Evolutionary conservation across 2,113 vertebrate species (phyloP).

Genomic region (Paratilapia polleni): DNA sequence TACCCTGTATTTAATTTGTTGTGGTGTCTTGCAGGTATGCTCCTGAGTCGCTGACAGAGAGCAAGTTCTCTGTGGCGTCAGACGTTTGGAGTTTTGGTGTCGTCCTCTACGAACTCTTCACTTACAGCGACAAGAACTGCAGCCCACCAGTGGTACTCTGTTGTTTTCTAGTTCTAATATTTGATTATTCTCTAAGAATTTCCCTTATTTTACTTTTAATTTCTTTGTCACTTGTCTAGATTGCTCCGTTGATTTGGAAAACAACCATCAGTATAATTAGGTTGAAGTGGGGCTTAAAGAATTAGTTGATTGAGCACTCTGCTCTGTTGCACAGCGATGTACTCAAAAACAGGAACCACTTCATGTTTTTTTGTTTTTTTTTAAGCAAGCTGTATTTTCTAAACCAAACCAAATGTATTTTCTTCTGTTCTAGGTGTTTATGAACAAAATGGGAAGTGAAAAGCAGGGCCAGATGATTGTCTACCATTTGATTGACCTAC

Average conservation of each 20-base stretch:
- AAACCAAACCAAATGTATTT: background rate
- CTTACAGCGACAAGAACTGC: constrained; percentile 93
- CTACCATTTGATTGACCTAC: constrained; percentile 93
- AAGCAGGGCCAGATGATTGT: constrained; percentile 99
- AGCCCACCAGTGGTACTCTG: constrained; percentile 91
- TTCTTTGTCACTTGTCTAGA: background rate
- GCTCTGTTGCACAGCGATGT: background rate
- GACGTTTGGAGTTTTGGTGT: constrained; percentile 99
- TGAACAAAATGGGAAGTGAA: constrained; percentile 96
- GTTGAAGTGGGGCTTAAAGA: background rate
- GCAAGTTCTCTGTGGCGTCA: constrained; percentile 96
- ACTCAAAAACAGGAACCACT: constrained; percentile 17
- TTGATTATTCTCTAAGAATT: background rate
- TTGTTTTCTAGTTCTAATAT: background rate
- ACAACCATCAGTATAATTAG: background rate
- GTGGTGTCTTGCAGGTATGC: constrained; percentile 87
- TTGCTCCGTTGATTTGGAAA: background rate
- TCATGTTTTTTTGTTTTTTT: background rate
- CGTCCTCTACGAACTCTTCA: constrained; percentile 96
- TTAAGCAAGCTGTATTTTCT: background rate
- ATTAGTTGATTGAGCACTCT: constrained; percentile 23
- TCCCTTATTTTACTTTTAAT: background rate
- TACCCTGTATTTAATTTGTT: background rate
- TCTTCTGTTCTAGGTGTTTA: constrained; percentile 88
- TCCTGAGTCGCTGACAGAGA: constrained; percentile 96